A percentile compares a stretch with the other conserved stretches of the same genome.
Conservation (phyloP, 2,113 vertebrate genomes). For the Callipepla squamata region DNA sequence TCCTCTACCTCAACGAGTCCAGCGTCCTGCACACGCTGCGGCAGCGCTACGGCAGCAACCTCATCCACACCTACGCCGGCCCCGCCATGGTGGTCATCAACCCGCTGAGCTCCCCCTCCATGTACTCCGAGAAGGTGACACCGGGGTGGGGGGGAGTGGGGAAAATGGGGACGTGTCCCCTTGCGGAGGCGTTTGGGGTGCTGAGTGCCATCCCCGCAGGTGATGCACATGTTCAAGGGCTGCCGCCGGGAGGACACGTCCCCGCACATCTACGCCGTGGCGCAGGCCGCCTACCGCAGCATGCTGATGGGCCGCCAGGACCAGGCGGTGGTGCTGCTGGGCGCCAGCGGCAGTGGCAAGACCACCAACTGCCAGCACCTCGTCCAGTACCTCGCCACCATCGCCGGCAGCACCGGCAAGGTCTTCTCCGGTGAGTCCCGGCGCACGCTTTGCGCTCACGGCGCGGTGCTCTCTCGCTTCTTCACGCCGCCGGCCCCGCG, state of each 20-base stretch:
- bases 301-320: constrained; percentile 95
- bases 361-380: constrained; percentile 96
- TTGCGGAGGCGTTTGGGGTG: rapidly evolving
- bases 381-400: constrained; percentile 92
- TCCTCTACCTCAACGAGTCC: constrained; percentile 95
- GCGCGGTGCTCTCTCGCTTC: neutral
- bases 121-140: constrained; percentile 96
- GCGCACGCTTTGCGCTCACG: neutral
- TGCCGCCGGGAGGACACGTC: constrained; percentile 91
- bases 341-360: constrained; percentile 92
- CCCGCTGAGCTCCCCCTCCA: constrained; percentile 91
- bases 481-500: neutral
- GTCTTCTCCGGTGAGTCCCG: constrained; percentile 89
- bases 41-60: constrained; percentile 93
- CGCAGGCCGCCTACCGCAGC: constrained; percentile 90
- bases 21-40: constrained; percentile 92
- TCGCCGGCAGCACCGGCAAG: constrained; percentile 90
- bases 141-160: rapidly evolving
- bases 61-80: constrained; percentile 91
- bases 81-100: constrained; percentile 92
- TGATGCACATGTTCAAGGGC: constrained; percentile 99
- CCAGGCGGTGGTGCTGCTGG: constrained; percentile 92
- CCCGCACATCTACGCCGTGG: constrained; percentile 93
- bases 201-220: constrained; percentile 69
- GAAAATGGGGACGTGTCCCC: rapidly evolving